Evolutionary conservation across 1,140 invertebrate genomes (phyloP).

Genomic region (Brachionus koreanus): DNA sequence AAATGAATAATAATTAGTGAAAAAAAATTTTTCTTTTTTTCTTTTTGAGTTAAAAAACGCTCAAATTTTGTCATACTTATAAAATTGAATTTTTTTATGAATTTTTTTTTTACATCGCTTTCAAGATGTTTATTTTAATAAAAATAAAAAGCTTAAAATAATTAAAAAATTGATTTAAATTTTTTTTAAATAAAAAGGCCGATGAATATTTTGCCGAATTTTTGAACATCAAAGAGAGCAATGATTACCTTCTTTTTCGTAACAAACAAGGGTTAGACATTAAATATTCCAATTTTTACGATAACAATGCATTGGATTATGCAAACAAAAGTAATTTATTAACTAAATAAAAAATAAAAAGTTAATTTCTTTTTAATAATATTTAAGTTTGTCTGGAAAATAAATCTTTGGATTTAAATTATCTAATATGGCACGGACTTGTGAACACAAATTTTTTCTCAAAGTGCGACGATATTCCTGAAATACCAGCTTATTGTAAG

Average conservation of each 20-base stretch:
- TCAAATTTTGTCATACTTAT: no score
- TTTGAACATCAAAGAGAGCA: background rate
- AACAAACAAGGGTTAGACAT: background rate
- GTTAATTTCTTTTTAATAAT: background rate
- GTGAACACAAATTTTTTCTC: background rate
- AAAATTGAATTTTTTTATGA: no score
- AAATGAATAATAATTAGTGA: no score
- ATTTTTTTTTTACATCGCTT: no score
- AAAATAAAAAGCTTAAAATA: no score
- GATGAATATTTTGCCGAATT: no score
- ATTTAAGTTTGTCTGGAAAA: slow-evolving; percentile 7
- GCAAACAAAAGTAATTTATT: background rate
- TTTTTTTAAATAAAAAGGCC: no score
- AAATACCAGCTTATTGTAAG: slow-evolving; percentile 16
- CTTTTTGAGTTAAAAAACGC: no score
- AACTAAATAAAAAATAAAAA: background rate
- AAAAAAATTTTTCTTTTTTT: no score
- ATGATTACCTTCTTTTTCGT: background rate
- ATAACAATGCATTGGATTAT: background rate
- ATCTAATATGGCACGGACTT: background rate
- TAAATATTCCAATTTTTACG: background rate
- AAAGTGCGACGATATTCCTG: background rate
- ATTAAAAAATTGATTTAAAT: no score
- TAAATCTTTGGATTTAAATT: slow-evolving; percentile 10
- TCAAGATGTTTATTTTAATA: no score